Evolutionary conservation across 92 coral and sea anemone species (phyloP), one percentile per base, ranked within the genome.

Genomic region (Porites evermanni): DNA sequence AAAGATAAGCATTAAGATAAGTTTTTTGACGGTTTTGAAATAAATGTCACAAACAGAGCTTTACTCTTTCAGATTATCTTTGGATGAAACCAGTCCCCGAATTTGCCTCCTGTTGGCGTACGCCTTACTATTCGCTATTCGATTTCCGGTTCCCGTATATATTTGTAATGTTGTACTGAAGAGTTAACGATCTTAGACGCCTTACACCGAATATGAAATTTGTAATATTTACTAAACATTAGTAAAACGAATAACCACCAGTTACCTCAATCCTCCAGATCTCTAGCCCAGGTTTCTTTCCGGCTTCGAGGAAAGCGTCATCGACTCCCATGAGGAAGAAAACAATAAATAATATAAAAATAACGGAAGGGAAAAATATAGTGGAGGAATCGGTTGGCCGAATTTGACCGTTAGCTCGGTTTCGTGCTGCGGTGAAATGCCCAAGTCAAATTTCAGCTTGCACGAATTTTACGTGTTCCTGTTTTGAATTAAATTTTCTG

Each of bases 181-280:
- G 63, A 26, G 81, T 77, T 65, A 19, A 61, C 17, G 14, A 74
- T 24, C 64, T 32, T 6, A 60, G 8, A 32, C 64, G 4, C 1
- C 17, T 18, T n/a, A 74, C 63, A 59, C 73, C 74, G 75, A 53
- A 70, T 12, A 2, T 10, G 60, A 81, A 70, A 32, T 56, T 38
- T 38, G 47, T 38, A 70, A 44, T 59, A 29, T 59, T 81, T 69
- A 51, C 38, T 17, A 20, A 69, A 51, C 74, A 53, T 58, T 56
- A 74, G 47, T n/a, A 67, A 53, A 50, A 81, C n/a, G 44, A 56
- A 70, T 38, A 4, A 66, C 19, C 10, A 58, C 86, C 9, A 26
- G 47, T 38, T 38, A 97, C 99, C 98, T 97, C 99, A 19, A 97
- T 97, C 51, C 99, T 89, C 99, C 99, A 97, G 81, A 97, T 95